Conservation (phyloP, 2,888 invertebrate genomes). For the Acleris cristana region DNA sequence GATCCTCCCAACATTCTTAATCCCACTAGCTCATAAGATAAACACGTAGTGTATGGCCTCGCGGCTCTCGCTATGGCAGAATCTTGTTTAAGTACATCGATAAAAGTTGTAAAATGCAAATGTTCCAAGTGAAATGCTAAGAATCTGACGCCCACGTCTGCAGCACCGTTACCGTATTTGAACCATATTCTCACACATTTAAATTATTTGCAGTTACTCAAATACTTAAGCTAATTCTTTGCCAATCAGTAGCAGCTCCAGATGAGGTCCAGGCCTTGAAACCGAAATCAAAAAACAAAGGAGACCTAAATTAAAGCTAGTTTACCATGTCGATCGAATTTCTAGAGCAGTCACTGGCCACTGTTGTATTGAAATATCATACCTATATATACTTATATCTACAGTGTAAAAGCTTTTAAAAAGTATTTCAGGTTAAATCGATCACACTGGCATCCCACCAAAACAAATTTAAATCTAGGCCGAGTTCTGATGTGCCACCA, state of each 20-base stretch:
- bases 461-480: no score
- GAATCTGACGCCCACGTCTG: constrained; percentile 73
- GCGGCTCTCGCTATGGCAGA: constrained; percentile 64
- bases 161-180: constrained; percentile 70
- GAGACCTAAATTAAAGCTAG: no score
- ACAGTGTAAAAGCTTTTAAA: no score
- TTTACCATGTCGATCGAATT: no score
- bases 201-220: constrained; percentile 36
- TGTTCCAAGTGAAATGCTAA: constrained; percentile 76
- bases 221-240: constrained; percentile 24
- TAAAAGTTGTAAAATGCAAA: constrained; percentile 83
- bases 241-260: background rate
- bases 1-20: constrained; percentile 43
- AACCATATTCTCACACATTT: constrained; percentile 62
- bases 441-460: no score
- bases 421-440: no score
- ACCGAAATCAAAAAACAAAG: no score
- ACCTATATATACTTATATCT: no score
- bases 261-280: no score
- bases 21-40: constrained; percentile 51
- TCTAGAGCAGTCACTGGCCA: no score
- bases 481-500: no score
- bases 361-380: no score
- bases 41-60: constrained; percentile 62
- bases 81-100: constrained; percentile 74